A percentile compares a stretch with the other conserved stretches of the same genome.
Evolutionary conservation across 2,797 vertebrate species (phyloP).

Genomic region (Mormyrops boulengeri): DNA sequence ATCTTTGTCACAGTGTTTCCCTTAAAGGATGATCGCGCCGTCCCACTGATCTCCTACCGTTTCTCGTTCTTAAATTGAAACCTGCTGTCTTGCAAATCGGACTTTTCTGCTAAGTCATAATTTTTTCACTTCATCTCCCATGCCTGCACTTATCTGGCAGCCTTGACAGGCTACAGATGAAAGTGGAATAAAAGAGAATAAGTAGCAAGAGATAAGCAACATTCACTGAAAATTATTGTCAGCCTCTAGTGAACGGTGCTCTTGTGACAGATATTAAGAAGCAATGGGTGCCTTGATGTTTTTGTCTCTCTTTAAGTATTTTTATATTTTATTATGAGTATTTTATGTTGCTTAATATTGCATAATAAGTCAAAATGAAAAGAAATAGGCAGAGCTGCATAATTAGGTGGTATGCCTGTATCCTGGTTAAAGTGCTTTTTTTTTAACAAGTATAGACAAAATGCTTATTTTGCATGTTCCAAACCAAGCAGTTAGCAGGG

Average conservation of each 20-base stretch:
- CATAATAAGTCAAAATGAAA: not conserved
- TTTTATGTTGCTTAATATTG: not conserved
- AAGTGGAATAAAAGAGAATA: not conserved
- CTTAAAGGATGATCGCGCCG: not conserved
- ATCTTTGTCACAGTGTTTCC: not conserved
- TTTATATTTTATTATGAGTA: not conserved
- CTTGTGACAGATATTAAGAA: not conserved
- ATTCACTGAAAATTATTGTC: not conserved
- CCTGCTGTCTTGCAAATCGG: slow-evolving; percentile 1
- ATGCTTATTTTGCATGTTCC: not conserved
- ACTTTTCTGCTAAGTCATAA: not conserved
- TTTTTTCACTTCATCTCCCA: not conserved
- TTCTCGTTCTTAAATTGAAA: not conserved
- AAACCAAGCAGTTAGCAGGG: not conserved
- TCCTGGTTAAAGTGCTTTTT: not conserved
- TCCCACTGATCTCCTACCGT: not conserved
- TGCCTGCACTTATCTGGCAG: not conserved
- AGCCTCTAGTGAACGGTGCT: not conserved
- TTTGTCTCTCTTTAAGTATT: not conserved
- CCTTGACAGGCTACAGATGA: not conserved
- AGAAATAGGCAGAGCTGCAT: not conserved
- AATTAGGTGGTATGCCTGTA: not conserved
- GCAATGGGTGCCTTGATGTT: not conserved
- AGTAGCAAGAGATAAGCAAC: not conserved
- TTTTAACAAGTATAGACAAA: not conserved